Evolutionary conservation across 2,113 vertebrate genomes (phyloP).

Genomic region (Mus spicilegus): DNA sequence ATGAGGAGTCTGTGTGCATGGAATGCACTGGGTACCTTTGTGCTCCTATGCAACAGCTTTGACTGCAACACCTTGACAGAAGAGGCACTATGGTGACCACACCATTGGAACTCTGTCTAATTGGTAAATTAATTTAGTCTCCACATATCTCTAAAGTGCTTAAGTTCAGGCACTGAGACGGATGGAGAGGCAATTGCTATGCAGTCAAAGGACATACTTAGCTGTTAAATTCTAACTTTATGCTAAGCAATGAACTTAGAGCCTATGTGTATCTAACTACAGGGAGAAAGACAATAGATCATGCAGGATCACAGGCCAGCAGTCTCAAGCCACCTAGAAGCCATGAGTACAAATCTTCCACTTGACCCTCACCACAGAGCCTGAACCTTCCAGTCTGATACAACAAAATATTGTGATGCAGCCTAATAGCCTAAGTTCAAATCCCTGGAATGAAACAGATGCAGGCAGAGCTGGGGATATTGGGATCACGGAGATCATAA

Average conservation of each 20-base stretch:
- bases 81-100: not conserved
- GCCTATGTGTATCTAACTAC: not conserved
- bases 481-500: not conserved
- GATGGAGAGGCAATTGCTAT: not conserved
- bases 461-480: not conserved
- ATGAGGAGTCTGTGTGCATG: not conserved
- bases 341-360: not conserved
- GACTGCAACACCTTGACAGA: not conserved
- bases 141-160: not conserved
- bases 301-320: not conserved
- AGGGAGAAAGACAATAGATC: not conserved
- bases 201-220: not conserved
- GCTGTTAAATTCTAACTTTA: not conserved
- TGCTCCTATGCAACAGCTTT: not conserved
- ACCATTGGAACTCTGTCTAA: not conserved
- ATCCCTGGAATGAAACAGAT: not conserved
- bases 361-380: not conserved
- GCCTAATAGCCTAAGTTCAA: not conserved
- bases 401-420: not conserved
- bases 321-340: not conserved
- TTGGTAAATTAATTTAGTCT: not conserved
- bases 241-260: not conserved
- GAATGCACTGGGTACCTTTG: not conserved
- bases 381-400: not conserved
- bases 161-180: not conserved